These are phyloP conservation scores for Anguilla rostrata DNA, from an alignment of 2,113 vertebrate genomes.

Conservation along the genomic window DNA sequence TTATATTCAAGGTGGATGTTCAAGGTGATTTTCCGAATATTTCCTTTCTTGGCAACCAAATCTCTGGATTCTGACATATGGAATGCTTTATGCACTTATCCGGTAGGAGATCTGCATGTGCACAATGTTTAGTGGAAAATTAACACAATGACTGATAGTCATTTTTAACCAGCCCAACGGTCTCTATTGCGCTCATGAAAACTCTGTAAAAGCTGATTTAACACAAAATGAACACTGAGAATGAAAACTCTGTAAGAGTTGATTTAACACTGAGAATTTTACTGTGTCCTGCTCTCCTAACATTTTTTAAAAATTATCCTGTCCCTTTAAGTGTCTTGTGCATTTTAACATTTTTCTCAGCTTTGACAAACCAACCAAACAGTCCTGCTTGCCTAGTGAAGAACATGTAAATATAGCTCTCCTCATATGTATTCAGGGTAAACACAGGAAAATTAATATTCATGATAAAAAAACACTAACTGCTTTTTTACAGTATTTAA, in stretches of 20 bases:
- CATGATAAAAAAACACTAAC: not conserved
- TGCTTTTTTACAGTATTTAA: not conserved
- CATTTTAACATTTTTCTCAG: not conserved
- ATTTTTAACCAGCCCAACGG: too few species aligned
- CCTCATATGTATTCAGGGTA: too few species aligned
- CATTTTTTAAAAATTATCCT: not conserved
- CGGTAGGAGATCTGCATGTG: not conserved
- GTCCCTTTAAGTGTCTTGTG: not conserved
- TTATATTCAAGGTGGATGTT: constrained; percentile 72
- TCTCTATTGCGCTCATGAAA: too few species aligned
- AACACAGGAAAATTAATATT: not conserved
- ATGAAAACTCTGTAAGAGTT: too few species aligned
- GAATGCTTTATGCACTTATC: not conserved
- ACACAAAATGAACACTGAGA: too few species aligned
- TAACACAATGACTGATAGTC: too few species aligned
- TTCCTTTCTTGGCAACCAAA: not conserved
- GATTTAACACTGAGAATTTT: not conserved
- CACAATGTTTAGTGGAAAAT: too few species aligned
- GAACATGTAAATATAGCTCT: too few species aligned
- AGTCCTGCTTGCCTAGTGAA: not conserved
- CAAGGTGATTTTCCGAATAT: not conserved
- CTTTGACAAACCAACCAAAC: not conserved
- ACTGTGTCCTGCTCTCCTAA: not conserved
- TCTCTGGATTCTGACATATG: not conserved
- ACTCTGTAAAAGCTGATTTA: too few species aligned